phyloP scores from a whole-genome alignment of 2,113 vertebrate genomes.

The Corydoras sp. region DNA sequence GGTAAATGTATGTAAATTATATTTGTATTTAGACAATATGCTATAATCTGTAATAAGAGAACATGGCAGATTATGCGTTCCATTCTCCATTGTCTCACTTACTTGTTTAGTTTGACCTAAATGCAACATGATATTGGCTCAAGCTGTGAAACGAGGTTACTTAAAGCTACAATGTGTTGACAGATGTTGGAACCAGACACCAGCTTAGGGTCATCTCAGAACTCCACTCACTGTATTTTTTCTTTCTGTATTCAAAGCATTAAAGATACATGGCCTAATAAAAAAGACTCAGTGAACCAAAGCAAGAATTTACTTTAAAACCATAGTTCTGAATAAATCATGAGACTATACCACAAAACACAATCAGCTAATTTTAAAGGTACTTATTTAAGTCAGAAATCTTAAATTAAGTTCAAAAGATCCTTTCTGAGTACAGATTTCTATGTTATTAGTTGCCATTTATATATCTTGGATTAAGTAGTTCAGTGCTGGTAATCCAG shows the following conservation, averaged over 20 bases:
- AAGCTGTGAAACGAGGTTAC: background rate
- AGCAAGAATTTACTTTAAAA: background rate
- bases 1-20: background rate
- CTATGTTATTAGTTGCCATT: too few relatives aligned
- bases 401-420: too few relatives aligned
- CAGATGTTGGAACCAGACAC: slow-evolving; percentile 26
- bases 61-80: too few relatives aligned
- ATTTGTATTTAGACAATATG: background rate
- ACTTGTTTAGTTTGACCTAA: too few relatives aligned
- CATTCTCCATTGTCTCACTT: too few relatives aligned
- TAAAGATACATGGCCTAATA: background rate
- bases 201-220: slow-evolving; percentile 10
- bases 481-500: too few relatives aligned
- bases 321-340: background rate
- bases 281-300: background rate
- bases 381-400: too few relatives aligned
- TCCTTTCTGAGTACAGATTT: too few relatives aligned
- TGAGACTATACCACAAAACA: background rate
- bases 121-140: slow-evolving; percentile 3
- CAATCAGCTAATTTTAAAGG: background rate
- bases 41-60: too few relatives aligned
- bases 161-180: slow-evolving; percentile 9
- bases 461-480: too few relatives aligned
- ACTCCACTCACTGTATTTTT: slow-evolving; percentile 7
- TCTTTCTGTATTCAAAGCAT: slow-evolving; percentile 5